phyloP scores from a whole-genome alignment of 2,888 invertebrate species.

The Lithophane leautieri region DNA sequence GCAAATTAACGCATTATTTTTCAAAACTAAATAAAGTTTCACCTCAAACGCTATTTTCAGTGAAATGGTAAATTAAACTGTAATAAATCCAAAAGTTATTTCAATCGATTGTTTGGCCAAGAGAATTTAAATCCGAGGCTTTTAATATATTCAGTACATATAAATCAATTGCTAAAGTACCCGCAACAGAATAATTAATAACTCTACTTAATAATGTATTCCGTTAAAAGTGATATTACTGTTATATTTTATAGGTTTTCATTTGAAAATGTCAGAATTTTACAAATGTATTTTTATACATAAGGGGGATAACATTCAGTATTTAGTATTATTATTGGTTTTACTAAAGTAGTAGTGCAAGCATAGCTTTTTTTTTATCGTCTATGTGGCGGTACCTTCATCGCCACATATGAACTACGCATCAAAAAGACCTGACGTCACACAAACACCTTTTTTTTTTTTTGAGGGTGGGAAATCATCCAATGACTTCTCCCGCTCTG shows the following conservation, averaged over 20 bases:
- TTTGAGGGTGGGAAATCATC: too few relatives aligned
- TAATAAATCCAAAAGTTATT: conserved; percentile 24
- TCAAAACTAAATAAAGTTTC: background rate
- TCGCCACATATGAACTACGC: too few relatives aligned
- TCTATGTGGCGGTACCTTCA: too few relatives aligned
- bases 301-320: background rate
- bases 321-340: too few relatives aligned
- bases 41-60: background rate
- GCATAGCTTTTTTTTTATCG: too few relatives aligned
- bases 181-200: conserved; percentile 50
- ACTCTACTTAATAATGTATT: conserved; percentile 34
- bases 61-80: background rate
- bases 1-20: too few relatives aligned
- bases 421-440: too few relatives aligned
- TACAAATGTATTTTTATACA: background rate
- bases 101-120: background rate
- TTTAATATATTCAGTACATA: conserved; percentile 46
- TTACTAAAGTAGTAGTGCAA: too few relatives aligned
- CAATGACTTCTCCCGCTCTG: too few relatives aligned
- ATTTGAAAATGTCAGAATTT: background rate
- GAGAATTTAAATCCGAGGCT: conserved; percentile 18
- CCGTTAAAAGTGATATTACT: conserved; percentile 15
- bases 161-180: conserved; percentile 41
- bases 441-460: too few relatives aligned
- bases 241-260: background rate